Evolutionary conservation across 2,888 invertebrate genomes (phyloP).

Genomic region (Dolichomitus sp.): DNA sequence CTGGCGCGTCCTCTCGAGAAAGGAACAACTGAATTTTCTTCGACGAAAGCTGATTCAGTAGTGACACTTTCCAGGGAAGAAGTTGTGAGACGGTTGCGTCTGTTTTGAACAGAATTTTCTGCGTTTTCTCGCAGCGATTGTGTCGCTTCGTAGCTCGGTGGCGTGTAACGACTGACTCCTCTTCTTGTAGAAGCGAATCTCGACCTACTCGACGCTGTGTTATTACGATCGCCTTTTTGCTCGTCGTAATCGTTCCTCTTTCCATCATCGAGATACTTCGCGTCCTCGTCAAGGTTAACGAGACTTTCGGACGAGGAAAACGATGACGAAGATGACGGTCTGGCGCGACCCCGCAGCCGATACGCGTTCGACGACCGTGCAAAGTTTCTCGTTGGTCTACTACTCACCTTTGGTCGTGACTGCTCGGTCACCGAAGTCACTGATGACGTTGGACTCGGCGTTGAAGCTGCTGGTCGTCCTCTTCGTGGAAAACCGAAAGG

Average conservation of each 20-base stretch:
- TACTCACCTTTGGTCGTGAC: constrained; percentile 84
- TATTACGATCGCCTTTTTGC: constrained; percentile 42
- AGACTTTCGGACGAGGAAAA: constrained; percentile 43
- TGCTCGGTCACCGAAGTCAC: constrained; percentile 74
- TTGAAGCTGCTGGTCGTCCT: constrained; percentile 83
- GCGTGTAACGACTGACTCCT: constrained; percentile 73
- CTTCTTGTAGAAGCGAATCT: constrained; percentile 62
- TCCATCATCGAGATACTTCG: constrained; percentile 6
- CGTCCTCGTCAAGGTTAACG: constrained; percentile 20
- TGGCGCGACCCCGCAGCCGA: constrained; percentile 78
- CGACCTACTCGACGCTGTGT: constrained; percentile 49
- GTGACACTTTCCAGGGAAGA: not conserved
- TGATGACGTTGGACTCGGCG: constrained; percentile 71
- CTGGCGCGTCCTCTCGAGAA: constrained; percentile 40
- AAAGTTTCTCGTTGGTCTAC: constrained; percentile 80
- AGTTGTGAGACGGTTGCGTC: constrained; percentile 35
- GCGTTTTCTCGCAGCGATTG: constrained; percentile 34
- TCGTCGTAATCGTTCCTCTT: constrained; percentile 49
- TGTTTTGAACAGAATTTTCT: constrained; percentile 7
- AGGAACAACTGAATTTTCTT: constrained; percentile 38
- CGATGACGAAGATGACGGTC: constrained; percentile 53
- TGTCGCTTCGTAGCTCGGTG: constrained; percentile 57
- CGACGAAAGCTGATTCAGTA: constrained; percentile 33
- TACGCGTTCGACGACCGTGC: constrained; percentile 80
- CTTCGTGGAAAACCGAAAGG: constrained; percentile 87